Base-by-base conservation (phyloP, 2,888 invertebrate genomes). In the Esperia sulphurella region DNA sequence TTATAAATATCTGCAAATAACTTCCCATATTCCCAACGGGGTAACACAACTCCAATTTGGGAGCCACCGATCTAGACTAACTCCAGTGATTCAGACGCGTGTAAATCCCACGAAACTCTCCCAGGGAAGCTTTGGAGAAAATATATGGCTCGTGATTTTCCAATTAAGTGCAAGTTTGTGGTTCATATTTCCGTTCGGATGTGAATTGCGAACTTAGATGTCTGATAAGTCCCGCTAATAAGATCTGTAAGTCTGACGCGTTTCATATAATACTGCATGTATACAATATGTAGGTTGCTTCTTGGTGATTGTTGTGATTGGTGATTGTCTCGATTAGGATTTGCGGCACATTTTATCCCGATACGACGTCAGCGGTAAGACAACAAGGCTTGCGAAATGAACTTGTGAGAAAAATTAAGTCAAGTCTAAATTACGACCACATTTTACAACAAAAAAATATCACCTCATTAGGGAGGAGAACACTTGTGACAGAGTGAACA, bases 71-170 rank as follows among this genome's bases (percentile, higher is more conserved):
- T 55, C 54, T 52, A 57, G 58, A 46, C 53, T 42, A 67, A 62
- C 65, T 68, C 65, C 57, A 59, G 62, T 62, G 61, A 66, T 55
- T 56, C 64, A 61, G 63, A 61, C 63, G 63, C 55, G 58, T 60
- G 64, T 67, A 71, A 74, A 70, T 68, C 63, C 58, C 54, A 48
- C 49, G 50, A 48, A 67, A 62, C 60, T 65, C 63, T 60, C 61
- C 47, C 55, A 56, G 68, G 73, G 58, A 63, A 59, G 53, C 59
- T 64, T 55, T 56, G 59, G 52, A 61, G 67, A 21, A 71, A 71
- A 83, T 81, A 77, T 79, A 83, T 78, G 66, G 71, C 75, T 67
- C 68, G 71, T 77, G 79, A 82, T 81, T 81, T 79, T 78, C 83
- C 83, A 84, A 87, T 87, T 85, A 85, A 79, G 68, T 66, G 58